A percentile compares a stretch with the other conserved stretches of the same genome.
phyloP scores from a whole-genome alignment of 2,888 invertebrate species.

The Lypha dubia region DNA sequence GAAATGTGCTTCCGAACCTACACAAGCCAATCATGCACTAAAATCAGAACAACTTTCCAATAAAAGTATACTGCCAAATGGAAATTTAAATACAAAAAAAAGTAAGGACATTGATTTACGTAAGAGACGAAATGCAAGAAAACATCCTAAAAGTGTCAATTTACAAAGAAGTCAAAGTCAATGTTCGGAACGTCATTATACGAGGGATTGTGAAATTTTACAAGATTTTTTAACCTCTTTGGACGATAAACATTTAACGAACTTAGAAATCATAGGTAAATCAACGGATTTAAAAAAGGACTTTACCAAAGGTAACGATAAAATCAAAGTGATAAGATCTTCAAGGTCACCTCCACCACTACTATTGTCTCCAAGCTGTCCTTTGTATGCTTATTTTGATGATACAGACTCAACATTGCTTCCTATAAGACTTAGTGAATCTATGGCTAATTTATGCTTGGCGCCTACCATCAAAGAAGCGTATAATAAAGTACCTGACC shows the following conservation, averaged over 20 bases:
- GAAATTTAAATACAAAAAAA: conserved; percentile 57
- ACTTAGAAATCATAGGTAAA: conserved; percentile 74
- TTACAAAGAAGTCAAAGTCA: conserved; percentile 74
- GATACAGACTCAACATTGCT: conserved; percentile 54
- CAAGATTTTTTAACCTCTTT: conserved; percentile 74
- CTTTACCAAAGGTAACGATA: conserved; percentile 72
- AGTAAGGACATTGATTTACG: conserved; percentile 46
- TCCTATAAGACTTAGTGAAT: conserved; percentile 77
- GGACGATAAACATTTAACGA: conserved; percentile 66
- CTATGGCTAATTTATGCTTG: conserved; percentile 82
- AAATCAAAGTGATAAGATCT: conserved; percentile 59
- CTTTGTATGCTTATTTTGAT: conserved; percentile 40
- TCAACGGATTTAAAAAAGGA: conserved; percentile 49
- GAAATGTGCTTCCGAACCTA: conserved; percentile 59
- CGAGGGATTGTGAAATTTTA: conserved; percentile 79
- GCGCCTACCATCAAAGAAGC: conserved; percentile 80
- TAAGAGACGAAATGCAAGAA: conserved; percentile 63
- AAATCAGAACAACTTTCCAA: conserved; percentile 50
- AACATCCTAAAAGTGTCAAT: conserved; percentile 79
- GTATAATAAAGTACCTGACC: conserved; percentile 79
- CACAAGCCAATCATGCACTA: conserved; percentile 13
- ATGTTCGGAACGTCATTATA: conserved; percentile 66
- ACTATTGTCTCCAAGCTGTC: not conserved
- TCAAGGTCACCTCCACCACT: conserved; percentile 49
- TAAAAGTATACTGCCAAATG: conserved; percentile 61